phyloP scores from a whole-genome alignment of 2,888 invertebrate genomes.

The Patella ulyssiponensis region DNA sequence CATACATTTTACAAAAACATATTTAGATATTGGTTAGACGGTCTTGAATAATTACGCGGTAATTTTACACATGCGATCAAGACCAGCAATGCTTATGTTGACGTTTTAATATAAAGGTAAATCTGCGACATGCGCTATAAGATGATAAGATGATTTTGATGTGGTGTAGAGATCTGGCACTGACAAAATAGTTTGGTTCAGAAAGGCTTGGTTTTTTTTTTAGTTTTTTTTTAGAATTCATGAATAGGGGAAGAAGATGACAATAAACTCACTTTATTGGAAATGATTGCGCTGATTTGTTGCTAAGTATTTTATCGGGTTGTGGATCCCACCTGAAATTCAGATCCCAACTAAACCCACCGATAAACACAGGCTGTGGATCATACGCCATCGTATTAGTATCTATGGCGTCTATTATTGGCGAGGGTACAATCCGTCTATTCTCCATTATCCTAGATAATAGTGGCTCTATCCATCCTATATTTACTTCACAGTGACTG shows the following conservation, averaged over 20 bases:
- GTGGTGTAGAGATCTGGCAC: no score
- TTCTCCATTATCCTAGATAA: conserved; percentile 81
- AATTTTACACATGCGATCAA: no score
- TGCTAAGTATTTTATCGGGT: conserved; percentile 72
- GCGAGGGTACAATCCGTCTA: conserved; percentile 79
- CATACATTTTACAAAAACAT: no score
- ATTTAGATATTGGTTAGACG: no score
- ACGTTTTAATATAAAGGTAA: no score
- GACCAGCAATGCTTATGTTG: no score
- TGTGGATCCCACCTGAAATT: conserved; percentile 95
- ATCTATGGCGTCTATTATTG: conserved; percentile 96
- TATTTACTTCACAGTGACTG: conserved; percentile 95
- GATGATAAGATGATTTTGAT: no score
- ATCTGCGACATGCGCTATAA: no score
- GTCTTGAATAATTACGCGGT: no score
- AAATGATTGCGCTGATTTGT: not conserved
- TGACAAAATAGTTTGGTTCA: no score
- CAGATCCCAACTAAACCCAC: conserved; percentile 95
- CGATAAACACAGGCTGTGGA: conserved; percentile 88
- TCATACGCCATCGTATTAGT: conserved; percentile 93
- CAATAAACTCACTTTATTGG: not conserved
- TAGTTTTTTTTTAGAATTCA: not conserved
- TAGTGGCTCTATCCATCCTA: conserved; percentile 90
- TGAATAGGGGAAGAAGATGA: no score
- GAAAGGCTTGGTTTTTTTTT: not conserved